Evolutionary conservation across 1,140 invertebrate genomes (phyloP).

Genomic region (Acyrthosiphon pisum): DNA sequence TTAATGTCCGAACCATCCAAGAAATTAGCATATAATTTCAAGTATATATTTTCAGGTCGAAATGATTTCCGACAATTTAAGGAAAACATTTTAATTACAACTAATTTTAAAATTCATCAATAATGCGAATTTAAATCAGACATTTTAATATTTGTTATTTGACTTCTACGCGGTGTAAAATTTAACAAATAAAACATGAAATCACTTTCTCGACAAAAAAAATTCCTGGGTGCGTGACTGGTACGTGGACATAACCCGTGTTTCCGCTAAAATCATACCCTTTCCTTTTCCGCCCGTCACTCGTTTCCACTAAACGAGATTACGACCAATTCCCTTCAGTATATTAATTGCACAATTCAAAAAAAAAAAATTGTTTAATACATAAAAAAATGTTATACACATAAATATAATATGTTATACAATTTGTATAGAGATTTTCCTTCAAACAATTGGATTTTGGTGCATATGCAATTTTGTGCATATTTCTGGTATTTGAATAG

Average conservation of each 20-base stretch:
- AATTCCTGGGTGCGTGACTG: background rate
- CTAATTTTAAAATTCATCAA: background rate
- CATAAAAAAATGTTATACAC: too few relatives aligned
- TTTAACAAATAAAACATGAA: background rate
- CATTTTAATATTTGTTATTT: background rate
- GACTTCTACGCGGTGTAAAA: background rate
- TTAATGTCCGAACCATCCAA: too few relatives aligned
- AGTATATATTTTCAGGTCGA: background rate
- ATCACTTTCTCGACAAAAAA: background rate
- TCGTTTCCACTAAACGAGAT: background rate
- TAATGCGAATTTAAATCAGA: too few relatives aligned
- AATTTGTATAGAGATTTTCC: background rate
- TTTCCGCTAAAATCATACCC: constrained; percentile 3
- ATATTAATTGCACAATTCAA: background rate
- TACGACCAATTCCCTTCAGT: background rate
- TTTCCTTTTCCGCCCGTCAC: background rate
- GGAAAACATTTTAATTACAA: background rate
- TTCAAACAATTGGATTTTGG: too few relatives aligned
- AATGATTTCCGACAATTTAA: background rate
- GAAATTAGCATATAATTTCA: background rate
- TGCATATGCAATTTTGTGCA: too few relatives aligned
- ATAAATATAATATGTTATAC: background rate
- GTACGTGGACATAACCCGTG: background rate
- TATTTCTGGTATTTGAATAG: too few relatives aligned
- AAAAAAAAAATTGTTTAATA: background rate